Evolutionary conservation across 2,888 invertebrate species (phyloP).

Genomic region (Drosophila hamatofila): DNA sequence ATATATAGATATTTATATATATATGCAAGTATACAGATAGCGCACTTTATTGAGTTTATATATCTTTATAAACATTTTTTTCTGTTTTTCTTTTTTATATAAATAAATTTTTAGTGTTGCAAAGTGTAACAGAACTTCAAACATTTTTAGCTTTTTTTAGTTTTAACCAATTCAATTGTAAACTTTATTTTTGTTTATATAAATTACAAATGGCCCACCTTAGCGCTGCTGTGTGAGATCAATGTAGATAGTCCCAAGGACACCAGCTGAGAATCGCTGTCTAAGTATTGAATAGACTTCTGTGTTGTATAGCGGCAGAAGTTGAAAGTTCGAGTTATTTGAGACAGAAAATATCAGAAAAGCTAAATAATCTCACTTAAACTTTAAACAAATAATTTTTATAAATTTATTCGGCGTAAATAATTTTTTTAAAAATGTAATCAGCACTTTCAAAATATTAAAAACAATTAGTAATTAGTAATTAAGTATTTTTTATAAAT

Average conservation of each 20-base stretch:
- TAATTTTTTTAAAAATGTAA: no score
- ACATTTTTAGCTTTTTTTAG: background rate
- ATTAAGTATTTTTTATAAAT: no score
- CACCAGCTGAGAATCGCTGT: constrained; percentile 11
- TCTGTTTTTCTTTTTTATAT: background rate
- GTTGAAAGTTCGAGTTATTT: background rate
- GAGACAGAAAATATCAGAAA: no score
- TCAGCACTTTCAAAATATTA: no score
- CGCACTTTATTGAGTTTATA: constrained; percentile 49
- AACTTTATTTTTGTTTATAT: constrained; percentile 1
- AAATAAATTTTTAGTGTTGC: constrained; percentile 2
- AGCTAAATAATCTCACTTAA: no score
- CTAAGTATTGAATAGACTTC: background rate
- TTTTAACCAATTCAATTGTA: constrained; percentile 2
- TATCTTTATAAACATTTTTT: constrained; percentile 10
- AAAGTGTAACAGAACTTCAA: constrained; percentile 3
- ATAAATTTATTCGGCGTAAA: no score
- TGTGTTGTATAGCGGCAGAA: constrained; percentile 2
- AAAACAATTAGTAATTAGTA: no score
- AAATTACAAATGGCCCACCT: constrained; percentile 15
- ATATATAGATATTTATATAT: constrained; percentile 19
- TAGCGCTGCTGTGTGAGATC: constrained; percentile 5
- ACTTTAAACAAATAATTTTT: no score
- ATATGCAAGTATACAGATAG: constrained; percentile 54
- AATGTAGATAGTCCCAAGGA: constrained; percentile 3